These are phyloP conservation scores for Tortrix viridana DNA, from an alignment of 2,888 invertebrate genomes.

Conservation along the genomic window DNA sequence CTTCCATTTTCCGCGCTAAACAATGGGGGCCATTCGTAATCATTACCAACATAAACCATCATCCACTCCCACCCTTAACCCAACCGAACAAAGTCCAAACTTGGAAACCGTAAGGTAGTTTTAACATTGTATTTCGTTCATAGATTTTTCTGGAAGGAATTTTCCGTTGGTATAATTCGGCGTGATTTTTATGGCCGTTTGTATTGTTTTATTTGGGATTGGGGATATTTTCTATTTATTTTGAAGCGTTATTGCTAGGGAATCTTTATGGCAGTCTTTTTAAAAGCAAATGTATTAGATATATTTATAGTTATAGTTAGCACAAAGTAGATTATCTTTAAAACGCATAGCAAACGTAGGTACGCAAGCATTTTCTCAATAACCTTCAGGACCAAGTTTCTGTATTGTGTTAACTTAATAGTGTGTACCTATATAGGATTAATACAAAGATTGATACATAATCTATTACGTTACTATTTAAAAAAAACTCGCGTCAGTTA, in stretches of 20 bases:
- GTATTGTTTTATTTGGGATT: constrained; percentile 26
- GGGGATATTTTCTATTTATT: constrained; percentile 32
- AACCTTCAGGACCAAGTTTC: too few relatives aligned
- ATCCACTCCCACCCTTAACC: background rate
- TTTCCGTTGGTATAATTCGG: constrained; percentile 31
- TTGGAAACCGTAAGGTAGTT: background rate
- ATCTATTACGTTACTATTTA: too few relatives aligned
- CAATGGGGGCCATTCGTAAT: constrained; percentile 40
- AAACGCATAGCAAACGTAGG: too few relatives aligned
- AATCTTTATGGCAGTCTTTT: constrained; percentile 5
- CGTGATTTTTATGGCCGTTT: constrained; percentile 33
- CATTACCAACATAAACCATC: constrained; percentile 27
- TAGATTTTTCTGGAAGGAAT: constrained; percentile 34
- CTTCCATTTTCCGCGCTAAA: constrained; percentile 42
- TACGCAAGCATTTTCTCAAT: too few relatives aligned
- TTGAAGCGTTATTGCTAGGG: constrained; percentile 10
- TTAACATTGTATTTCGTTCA: constrained; percentile 12
- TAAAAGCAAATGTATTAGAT: background rate
- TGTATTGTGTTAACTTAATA: too few relatives aligned
- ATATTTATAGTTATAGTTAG: constrained; percentile 1
- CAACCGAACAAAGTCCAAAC: background rate
- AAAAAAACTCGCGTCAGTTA: too few relatives aligned
- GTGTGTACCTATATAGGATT: too few relatives aligned
- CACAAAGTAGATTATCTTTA: too few relatives aligned
- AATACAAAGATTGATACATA: too few relatives aligned